Conservation (phyloP, 2,113 vertebrate species). For the Salvelinus sp. region DNA sequence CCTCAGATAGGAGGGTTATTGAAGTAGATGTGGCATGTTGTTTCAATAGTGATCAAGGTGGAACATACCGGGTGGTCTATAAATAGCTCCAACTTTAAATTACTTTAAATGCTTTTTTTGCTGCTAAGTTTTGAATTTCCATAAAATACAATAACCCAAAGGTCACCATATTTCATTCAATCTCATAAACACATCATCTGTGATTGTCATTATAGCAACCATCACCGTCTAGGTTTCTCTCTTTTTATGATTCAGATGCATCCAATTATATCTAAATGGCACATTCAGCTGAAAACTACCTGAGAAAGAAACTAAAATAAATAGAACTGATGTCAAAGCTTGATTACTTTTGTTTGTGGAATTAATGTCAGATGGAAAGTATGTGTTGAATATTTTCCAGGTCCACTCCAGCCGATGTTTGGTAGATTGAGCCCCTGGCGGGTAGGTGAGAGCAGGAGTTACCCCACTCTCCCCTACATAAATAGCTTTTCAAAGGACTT, state of each 20-base stretch:
- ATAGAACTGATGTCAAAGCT: neutral
- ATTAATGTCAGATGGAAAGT: neutral
- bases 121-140: neutral
- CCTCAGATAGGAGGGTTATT: neutral
- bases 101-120: neutral
- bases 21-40: neutral
- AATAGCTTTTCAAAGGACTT: constrained; percentile 19
- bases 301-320: neutral
- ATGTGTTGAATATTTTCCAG: neutral
- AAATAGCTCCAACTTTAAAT: too few relatives aligned
- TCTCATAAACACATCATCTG: constrained; percentile 1
- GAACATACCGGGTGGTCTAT: neutral
- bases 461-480: neutral
- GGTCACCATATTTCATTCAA: neutral
- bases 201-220: constrained; percentile 5
- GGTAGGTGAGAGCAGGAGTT: neutral
- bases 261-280: constrained; percentile 5
- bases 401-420: neutral
- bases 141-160: neutral
- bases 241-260: neutral
- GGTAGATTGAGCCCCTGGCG: neutral
- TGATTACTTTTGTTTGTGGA: constrained; percentile 5
- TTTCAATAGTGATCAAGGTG: neutral
- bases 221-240: neutral
- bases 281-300: constrained; percentile 9